Conservation (phyloP, 1,140 invertebrate genomes). For the Eciton burchellii region DNA sequence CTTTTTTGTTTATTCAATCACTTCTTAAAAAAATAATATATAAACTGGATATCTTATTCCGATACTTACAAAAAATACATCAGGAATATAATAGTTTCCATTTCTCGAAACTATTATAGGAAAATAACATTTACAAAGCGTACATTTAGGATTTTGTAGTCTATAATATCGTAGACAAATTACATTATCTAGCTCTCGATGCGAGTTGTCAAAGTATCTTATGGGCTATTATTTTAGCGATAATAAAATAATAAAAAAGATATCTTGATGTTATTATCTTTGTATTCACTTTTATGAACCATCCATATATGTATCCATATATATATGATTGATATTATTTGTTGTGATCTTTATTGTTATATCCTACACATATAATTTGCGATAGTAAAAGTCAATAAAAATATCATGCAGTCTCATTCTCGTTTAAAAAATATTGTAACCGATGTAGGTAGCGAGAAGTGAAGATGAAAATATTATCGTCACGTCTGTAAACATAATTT, state of each 20-base stretch:
- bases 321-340: constrained; percentile 44
- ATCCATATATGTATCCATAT: constrained; percentile 3
- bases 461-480: constrained; percentile 66
- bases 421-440: constrained; percentile 74
- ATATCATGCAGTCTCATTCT: constrained; percentile 62
- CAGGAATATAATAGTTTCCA: constrained; percentile 34
- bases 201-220: constrained; percentile 30
- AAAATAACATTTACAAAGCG: constrained; percentile 51
- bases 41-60: constrained; percentile 54
- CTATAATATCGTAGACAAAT: constrained; percentile 59
- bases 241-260: constrained; percentile 63
- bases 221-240: constrained; percentile 37
- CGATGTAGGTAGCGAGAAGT: constrained; percentile 72
- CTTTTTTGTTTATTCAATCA: constrained; percentile 34
- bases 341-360: constrained; percentile 10
- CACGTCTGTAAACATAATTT: background rate
- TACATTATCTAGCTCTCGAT: constrained; percentile 53
- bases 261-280: constrained; percentile 49
- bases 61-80: constrained; percentile 50
- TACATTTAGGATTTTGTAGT: constrained; percentile 51
- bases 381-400: constrained; percentile 16
- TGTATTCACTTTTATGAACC: too few relatives aligned
- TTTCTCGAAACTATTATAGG: constrained; percentile 36
- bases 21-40: constrained; percentile 63
- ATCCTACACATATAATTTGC: constrained; percentile 5